Base-by-base conservation (phyloP, 2,113 vertebrate genomes). In the Gadus macrocephalus region DNA sequence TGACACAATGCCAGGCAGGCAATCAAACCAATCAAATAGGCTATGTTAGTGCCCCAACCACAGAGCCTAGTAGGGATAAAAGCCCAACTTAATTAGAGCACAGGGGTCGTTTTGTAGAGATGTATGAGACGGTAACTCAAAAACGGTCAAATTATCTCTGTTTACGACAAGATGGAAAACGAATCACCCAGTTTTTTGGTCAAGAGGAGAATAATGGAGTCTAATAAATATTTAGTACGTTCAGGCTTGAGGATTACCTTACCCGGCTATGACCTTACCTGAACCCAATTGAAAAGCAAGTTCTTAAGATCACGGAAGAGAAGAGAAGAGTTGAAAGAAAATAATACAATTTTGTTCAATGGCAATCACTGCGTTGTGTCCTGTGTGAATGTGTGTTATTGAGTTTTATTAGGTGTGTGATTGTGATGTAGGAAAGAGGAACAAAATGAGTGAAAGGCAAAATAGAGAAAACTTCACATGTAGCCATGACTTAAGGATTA, bases 221-320 rank as follows among this genome's bases (percentile, higher is more conserved):
- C 53, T 11, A 79, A 78, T 88, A 89, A 88, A 87, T 84, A 85
- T 89, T 89, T 85, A 83, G 76, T 71, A 20, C 78, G 75, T 55
- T 38, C 68, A 84, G 81, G 83, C 78, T 20, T 49, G 69, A 56
- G 60, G 35, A 35, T 35, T 35, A 35, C 31, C 31, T 35, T 6
- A 35, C 31, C 31, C 25, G 25, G 25, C 25, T 25, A 25, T 25
- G 77, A 82, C 74, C 68, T 66, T 76, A 59, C 31, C 8, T 69
- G 78, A 71, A 28, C 59, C 20, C 58, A 14, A n/a, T 60, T 5
- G 20, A 60, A 19, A 20, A 60, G 8, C 20, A 8, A 60, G 8
- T 15, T n/a, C 11, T 60, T 8, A 2, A 17, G 19, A 60, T 17
- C 58, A 60, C 17, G 2, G 6, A 2, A n/a, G 9, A 60, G 6